Evolutionary conservation across 2,113 vertebrate genomes (phyloP), one percentile per base, ranked within the genome.

Genomic region (Ciconia stormi): DNA sequence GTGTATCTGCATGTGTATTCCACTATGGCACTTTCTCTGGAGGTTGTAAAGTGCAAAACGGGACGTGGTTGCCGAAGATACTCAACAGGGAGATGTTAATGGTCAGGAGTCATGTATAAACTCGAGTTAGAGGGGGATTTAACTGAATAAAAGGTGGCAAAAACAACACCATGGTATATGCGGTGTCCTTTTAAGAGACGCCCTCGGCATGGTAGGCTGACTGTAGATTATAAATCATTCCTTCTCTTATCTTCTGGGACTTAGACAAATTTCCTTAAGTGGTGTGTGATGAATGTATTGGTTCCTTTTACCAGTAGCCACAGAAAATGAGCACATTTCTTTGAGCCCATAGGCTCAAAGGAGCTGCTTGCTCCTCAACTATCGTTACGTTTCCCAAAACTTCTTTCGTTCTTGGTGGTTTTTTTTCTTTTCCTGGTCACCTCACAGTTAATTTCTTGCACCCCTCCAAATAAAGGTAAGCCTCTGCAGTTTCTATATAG

Each of bases 1-100:
- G 97, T 97, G 95, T 97, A 97, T 98, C 98, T 97, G 90, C 92
- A 16, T 98, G 98, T 98, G 97, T 98, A 98, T 98, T 99, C 96
- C 72, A 66, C 79, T 73, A 32, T 17, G 58, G 70, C 95, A 94
- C 97, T 97, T 97, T 98, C 95, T 97, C 84, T 58, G 71, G 92
- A 70, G 86, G 76, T 16, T 86, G 79, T 96, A 80, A 97, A 97
- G 95, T 87, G 95, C 89, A 94, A 92, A 97, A 78, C 82, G 80
- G 95, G 89, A 93, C 79, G 77, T 47, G 90, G 93, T 90, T 97
- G 92, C 59, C 21, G 62, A 95, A 97, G 87, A 65, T 89, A 63
- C 19, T 91, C 87, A 96, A 80, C 89, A 59, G 93, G 94, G 85
- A 87, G 89, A 53, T 91, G 87, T 91, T 97, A 96, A 71, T 93